These are phyloP conservation scores for Drosophila quinaria DNA, from an alignment of 2,888 invertebrate species.

Conservation along the genomic window DNA sequence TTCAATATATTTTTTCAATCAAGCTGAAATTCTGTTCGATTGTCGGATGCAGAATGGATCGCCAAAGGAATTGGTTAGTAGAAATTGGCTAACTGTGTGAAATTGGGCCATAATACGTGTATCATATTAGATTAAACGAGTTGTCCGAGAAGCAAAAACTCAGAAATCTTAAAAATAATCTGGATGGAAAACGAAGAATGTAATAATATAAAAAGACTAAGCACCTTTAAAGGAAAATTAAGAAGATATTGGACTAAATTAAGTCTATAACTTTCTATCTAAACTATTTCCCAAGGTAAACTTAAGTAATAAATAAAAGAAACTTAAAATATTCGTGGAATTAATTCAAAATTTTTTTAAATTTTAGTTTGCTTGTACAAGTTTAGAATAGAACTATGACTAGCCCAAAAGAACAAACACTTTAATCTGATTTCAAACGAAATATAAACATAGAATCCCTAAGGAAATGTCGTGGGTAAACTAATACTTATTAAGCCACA, in stretches of 20 bases:
- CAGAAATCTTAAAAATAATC: background rate
- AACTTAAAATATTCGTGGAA: no score
- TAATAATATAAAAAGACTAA: no score
- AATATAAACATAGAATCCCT: background rate
- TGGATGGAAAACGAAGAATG: no score
- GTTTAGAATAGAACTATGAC: no score
- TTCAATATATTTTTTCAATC: constrained; percentile 52
- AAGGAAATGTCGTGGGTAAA: background rate
- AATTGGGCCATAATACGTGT: background rate
- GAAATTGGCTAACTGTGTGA: background rate
- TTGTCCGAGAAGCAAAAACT: background rate
- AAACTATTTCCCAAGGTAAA: no score
- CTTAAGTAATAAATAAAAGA: no score
- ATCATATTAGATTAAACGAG: constrained; percentile 1
- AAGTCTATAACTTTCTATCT: no score
- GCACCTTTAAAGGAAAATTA: no score
- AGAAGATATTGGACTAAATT: no score
- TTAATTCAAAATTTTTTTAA: no score
- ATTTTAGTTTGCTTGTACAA: no score
- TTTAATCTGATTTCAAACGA: background rate
- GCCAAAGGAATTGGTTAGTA: constrained; percentile 25
- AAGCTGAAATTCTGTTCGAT: constrained; percentile 18
- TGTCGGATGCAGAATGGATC: constrained; percentile 10
- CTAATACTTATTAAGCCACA: constrained; percentile 2
- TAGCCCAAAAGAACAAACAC: no score